Percentiles rank a stretch among this genome's conserved stretches.
Conservation (phyloP, 2,113 vertebrate species). For the Polypterus bichir region DNA sequence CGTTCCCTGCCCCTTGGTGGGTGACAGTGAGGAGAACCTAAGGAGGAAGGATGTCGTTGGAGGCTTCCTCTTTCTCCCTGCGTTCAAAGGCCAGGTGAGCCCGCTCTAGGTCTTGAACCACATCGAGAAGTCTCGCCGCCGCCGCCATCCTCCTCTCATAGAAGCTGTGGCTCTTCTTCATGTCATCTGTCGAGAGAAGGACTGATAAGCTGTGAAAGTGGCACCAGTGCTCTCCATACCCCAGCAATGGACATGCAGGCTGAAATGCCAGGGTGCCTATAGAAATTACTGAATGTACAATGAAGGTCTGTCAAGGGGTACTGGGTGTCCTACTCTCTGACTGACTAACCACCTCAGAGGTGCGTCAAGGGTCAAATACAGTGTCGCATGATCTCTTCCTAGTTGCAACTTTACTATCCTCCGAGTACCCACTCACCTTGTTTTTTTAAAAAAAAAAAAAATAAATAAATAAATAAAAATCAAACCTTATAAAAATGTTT, state of each 20-base stretch:
- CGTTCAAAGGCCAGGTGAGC: slow-evolving; percentile 56
- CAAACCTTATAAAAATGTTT: too few relatives aligned
- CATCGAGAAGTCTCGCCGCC: slow-evolving; percentile 44
- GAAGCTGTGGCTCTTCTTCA: slow-evolving; percentile 19
- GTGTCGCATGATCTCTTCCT: not conserved
- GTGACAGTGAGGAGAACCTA: slow-evolving; percentile 23
- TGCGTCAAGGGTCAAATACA: not conserved
- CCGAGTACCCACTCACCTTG: too few relatives aligned
- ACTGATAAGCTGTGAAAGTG: slow-evolving; percentile 7
- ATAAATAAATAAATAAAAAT: too few relatives aligned
- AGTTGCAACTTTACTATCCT: too few relatives aligned
- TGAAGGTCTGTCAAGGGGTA: not conserved
- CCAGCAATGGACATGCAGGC: too few relatives aligned
- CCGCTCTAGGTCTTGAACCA: slow-evolving; percentile 57
- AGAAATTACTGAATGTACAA: not conserved
- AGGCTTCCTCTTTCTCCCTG: slow-evolving; percentile 39
- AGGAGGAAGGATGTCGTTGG: slow-evolving; percentile 28
- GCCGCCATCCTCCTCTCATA: slow-evolving; percentile 27
- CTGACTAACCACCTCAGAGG: too few relatives aligned
- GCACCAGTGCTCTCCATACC: too few relatives aligned
- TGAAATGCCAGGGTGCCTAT: too few relatives aligned
- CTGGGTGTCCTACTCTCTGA: too few relatives aligned
- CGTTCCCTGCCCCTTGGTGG: too few relatives aligned
- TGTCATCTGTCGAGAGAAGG: slow-evolving; percentile 24
- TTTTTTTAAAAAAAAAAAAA: too few relatives aligned